These are phyloP conservation scores for Cephonodes hylas DNA, from an alignment of 2,888 invertebrate species.

Conservation along the genomic window DNA sequence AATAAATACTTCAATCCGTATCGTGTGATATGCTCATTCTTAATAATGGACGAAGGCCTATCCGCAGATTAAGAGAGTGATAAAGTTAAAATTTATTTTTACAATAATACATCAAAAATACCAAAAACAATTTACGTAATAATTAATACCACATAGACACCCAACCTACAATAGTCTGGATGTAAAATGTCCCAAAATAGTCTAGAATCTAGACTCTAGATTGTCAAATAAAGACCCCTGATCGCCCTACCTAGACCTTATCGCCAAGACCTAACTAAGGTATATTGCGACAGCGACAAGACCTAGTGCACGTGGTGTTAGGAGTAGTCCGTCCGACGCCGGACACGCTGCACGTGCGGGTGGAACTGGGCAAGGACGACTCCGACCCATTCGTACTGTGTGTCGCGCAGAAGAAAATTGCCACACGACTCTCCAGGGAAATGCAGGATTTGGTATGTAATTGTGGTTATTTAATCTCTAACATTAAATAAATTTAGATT, in stretches of 20 bases:
- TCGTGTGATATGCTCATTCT: too few relatives aligned
- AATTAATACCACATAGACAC: background rate
- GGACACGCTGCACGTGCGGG: constrained; percentile 93
- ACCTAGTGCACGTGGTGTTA: constrained; percentile 92
- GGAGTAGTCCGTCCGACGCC: constrained; percentile 91
- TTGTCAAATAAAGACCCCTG: too few relatives aligned
- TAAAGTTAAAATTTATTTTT: too few relatives aligned
- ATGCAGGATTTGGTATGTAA: constrained; percentile 92
- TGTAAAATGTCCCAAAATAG: too few relatives aligned
- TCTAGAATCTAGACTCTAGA: too few relatives aligned
- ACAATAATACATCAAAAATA: too few relatives aligned
- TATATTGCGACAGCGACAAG: constrained; percentile 86
- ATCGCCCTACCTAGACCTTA: too few relatives aligned
- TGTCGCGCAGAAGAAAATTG: constrained; percentile 93
- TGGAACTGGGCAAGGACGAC: constrained; percentile 93
- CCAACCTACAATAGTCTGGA: background rate
- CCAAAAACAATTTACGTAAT: too few relatives aligned
- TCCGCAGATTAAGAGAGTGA: too few relatives aligned
- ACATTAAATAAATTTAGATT: too few relatives aligned
- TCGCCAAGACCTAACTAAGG: background rate
- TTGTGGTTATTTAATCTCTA: background rate
- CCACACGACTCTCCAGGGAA: constrained; percentile 92
- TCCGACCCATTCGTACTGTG: constrained; percentile 97
- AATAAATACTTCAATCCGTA: too few relatives aligned
- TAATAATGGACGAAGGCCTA: too few relatives aligned